Conservation (phyloP, 1,140 invertebrate genomes). For the Trinorchestia longiramus region DNA sequence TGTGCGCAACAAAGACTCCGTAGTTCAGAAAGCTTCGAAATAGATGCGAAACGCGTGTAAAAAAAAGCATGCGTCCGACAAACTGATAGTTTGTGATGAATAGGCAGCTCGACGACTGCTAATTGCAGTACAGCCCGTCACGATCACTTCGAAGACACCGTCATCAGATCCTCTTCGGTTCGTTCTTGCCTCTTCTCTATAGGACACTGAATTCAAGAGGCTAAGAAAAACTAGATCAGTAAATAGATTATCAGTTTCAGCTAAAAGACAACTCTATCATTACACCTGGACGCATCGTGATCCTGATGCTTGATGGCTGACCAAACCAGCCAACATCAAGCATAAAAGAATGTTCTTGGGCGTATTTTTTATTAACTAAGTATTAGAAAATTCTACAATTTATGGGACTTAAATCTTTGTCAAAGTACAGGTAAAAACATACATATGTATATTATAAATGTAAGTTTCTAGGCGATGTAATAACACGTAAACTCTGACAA, state of each 20-base stretch:
- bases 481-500: background rate
- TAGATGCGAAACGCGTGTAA: background rate
- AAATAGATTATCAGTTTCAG: constrained; percentile 23
- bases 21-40: background rate
- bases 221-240: constrained; percentile 7
- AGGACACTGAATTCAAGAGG: background rate
- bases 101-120: constrained; percentile 5
- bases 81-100: constrained; percentile 16
- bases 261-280: background rate
- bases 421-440: background rate
- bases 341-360: background rate
- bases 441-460: background rate
- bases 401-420: background rate
- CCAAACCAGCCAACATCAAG: background rate
- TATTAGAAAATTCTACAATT: background rate
- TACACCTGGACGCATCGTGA: background rate
- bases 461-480: background rate
- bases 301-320: background rate
- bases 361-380: background rate
- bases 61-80: background rate
- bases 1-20: background rate
- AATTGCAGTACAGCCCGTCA: constrained; percentile 33
- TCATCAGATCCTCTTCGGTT: constrained; percentile 2
- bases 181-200: constrained; percentile 13
- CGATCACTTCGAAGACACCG: background rate